Base-by-base conservation (phyloP, 2,888 invertebrate genomes). In the Synanthedon formicaeformis region DNA sequence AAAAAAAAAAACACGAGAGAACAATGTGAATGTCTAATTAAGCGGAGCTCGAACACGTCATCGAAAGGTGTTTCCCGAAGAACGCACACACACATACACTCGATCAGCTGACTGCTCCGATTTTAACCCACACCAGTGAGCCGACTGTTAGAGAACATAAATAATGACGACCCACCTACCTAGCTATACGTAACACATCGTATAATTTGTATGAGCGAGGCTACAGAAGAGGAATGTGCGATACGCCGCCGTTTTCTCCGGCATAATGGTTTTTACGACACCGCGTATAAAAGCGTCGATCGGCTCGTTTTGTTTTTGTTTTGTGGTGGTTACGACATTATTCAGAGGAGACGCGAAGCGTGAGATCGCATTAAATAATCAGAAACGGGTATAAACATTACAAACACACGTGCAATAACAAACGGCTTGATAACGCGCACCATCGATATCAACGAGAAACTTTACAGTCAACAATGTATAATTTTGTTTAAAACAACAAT, bases 61-160 rank as follows among this genome's bases (percentile, higher is more conserved):
- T 86, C 85, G 78, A 81, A 86, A 86, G 87, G 87, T 87, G 87
- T 87, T 87, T 86, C 87, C 87, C 87, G 82, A 87, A 85, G 87
- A 86, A 80, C 80, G 80, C 78, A 77, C 78, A 77, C 78, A 71
- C 78, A 78, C 78, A 78, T 73, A 77, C 64, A 59, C 63, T 69
- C 71, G 78, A 85, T 83, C 86, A 87, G 86, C 86, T 86, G 86
- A 86, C 81, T 86, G 86, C 86, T 86, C 86, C 81, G 86, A 87
- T 87, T 86, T 85, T 84, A 86, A 86, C 86, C 72, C 86, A 85
- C 85, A 86, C 86, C 77, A 82, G 73, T 69, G 71, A 75, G 73
- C 69, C 71, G 78, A 78, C 80, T 83, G 86, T 85, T 85, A 85
- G 85, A 85, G 85, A 86, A 85, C 86, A 87, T 87, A 87, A 86